A percentile compares a stretch with the other conserved stretches of the same genome.
Evolutionary conservation across 2,888 invertebrate genomes (phyloP).

Genomic region (Dicyrtomina minuta): DNA sequence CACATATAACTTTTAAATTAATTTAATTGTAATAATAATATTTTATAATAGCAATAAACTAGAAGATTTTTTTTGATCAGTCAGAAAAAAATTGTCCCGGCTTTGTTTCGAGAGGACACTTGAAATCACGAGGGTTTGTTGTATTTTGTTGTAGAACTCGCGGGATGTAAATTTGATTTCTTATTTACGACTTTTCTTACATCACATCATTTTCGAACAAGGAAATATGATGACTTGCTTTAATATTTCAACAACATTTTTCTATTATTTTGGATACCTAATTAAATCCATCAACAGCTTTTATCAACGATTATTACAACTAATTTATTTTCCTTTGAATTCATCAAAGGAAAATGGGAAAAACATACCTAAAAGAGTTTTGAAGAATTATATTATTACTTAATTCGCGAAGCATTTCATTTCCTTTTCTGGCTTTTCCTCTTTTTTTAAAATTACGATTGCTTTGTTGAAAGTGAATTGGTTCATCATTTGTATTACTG

Average conservation of each 20-base stretch:
- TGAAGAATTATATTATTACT: slow-evolving; percentile 6
- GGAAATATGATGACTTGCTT: slow-evolving; percentile 22
- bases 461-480: slow-evolving; percentile 22
- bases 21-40: background rate
- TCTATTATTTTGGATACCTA: background rate
- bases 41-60: slow-evolving; percentile 18
- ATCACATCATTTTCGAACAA: slow-evolving; percentile 18
- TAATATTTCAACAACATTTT: slow-evolving; percentile 10
- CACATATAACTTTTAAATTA: slow-evolving; percentile 18
- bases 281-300: slow-evolving; percentile 5
- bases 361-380: slow-evolving; percentile 10
- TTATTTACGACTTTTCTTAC: slow-evolving; percentile 25
- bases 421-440: slow-evolving; percentile 11
- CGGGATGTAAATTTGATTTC: slow-evolving; percentile 23
- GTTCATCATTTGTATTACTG: slow-evolving; percentile 9
- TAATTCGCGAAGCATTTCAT: slow-evolving; percentile 16
- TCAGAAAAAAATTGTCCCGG: slow-evolving; percentile 27
- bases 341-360: slow-evolving; percentile 15
- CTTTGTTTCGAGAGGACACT: slow-evolving; percentile 32
- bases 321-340: slow-evolving; percentile 14
- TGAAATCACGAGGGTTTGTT: slow-evolving; percentile 33
- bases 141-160: slow-evolving; percentile 23
- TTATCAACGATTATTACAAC: background rate
- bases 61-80: slow-evolving; percentile 32
- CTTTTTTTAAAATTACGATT: slow-evolving; percentile 17